Evolutionary conservation across 1,140 invertebrate species (phyloP).

Genomic region (Drosophila navojoa): DNA sequence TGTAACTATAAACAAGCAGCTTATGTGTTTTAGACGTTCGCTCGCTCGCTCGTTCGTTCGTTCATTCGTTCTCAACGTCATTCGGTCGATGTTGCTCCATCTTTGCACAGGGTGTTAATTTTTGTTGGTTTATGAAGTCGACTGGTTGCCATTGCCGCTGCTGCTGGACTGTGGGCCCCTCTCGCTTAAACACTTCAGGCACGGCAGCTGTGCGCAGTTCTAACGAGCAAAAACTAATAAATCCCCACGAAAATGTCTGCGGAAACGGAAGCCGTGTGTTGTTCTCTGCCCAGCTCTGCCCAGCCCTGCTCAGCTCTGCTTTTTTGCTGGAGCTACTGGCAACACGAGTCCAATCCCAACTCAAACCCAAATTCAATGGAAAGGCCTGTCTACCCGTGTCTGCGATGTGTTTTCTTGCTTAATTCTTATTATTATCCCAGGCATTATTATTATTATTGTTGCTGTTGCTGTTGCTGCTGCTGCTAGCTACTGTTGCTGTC

Average conservation of each 20-base stretch:
- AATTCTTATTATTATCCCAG: conserved; percentile 82
- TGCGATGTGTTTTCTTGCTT: conserved; percentile 81
- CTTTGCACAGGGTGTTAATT: conserved; percentile 78
- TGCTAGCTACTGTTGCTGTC: conserved; percentile 31
- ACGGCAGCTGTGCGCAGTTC: conserved; percentile 73
- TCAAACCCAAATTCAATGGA: conserved; percentile 34
- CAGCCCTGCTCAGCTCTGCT: too few species aligned
- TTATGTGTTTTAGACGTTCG: conserved; percentile 74
- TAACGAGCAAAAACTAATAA: conserved; percentile 83
- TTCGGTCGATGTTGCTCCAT: conserved; percentile 43
- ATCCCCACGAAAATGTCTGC: conserved; percentile 80
- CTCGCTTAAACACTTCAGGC: conserved; percentile 69
- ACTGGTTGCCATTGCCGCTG: conserved; percentile 20
- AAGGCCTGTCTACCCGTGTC: conserved; percentile 55
- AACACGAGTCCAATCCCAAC: conserved; percentile 28
- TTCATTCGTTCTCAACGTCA: conserved; percentile 65
- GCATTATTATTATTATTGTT: conserved; percentile 74
- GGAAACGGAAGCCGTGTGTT: conserved; percentile 81
- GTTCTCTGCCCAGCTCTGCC: conserved; percentile 26
- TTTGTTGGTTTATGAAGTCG: conserved; percentile 81
- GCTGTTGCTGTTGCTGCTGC: conserved; percentile 28
- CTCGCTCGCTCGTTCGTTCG: conserved; percentile 45
- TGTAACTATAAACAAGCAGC: conserved; percentile 83
- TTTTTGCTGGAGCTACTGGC: conserved; percentile 11
- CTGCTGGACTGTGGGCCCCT: conserved; percentile 26